A percentile compares a stretch with the other conserved stretches of the same genome.
phyloP scores from a whole-genome alignment of 2,888 invertebrate species.

The Sphaerophoria rueppellii region DNA sequence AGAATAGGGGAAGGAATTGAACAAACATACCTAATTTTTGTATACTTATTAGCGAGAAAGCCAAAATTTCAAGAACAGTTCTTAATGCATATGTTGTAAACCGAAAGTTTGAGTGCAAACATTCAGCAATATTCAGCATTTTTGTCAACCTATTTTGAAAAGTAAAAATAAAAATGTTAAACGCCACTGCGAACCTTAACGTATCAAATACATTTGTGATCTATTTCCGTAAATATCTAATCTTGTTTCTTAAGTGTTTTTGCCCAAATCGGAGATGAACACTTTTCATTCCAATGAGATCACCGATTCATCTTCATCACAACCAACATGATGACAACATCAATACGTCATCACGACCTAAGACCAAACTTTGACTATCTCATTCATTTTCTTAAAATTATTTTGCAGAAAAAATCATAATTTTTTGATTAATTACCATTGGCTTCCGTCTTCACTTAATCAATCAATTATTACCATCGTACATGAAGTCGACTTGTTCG shows the following conservation, averaged over 20 bases:
- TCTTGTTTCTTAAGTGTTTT: neutral
- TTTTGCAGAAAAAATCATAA: conserved; percentile 39
- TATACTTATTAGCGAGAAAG: too few relatives aligned
- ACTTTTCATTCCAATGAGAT: conserved; percentile 6
- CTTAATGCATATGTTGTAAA: too few relatives aligned
- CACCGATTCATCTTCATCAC: conserved; percentile 11
- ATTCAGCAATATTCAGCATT: too few relatives aligned
- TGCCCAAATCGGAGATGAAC: neutral
- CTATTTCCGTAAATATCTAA: neutral
- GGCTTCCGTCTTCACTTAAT: conserved; percentile 61
- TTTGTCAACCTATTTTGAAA: too few relatives aligned
- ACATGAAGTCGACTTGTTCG: conserved; percentile 7
- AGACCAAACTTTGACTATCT: neutral
- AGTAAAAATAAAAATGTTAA: too few relatives aligned
- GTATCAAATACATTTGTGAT: neutral
- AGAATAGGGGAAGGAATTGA: too few relatives aligned
- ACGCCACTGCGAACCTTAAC: too few relatives aligned
- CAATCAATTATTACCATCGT: conserved; percentile 17
- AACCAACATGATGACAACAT: conserved; percentile 21
- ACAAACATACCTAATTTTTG: too few relatives aligned
- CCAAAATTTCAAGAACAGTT: too few relatives aligned
- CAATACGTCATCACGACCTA: conserved; percentile 33
- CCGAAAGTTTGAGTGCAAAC: too few relatives aligned
- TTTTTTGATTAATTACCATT: conserved; percentile 45
- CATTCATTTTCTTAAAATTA: conserved; percentile 41